Percentiles rank a stretch among this genome's conserved stretches.
Conservation (phyloP, 2,797 vertebrate genomes). For the Jordanella pulchra region DNA sequence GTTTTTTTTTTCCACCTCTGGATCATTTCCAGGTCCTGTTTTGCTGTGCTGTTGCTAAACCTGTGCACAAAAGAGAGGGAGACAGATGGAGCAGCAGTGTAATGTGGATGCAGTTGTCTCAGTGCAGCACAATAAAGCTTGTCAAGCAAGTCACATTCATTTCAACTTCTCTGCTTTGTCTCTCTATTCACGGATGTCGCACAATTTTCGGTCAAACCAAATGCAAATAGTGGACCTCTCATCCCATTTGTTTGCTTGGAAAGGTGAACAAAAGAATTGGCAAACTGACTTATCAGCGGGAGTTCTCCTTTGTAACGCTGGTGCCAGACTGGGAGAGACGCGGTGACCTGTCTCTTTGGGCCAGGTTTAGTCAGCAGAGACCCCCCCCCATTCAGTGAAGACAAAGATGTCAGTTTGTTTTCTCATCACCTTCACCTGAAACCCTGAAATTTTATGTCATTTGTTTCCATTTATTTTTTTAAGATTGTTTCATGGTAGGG, state of each 20-base stretch:
- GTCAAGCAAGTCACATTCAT: constrained; percentile 47
- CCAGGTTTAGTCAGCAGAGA: constrained; percentile 29
- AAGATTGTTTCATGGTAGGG: neutral
- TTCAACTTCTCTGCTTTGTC: constrained; percentile 56
- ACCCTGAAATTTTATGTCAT: neutral
- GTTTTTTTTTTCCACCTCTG: constrained; percentile 25
- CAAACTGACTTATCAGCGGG: constrained; percentile 50
- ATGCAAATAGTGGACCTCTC: constrained; percentile 51
- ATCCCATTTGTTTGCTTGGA: constrained; percentile 50
- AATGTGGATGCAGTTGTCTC: constrained; percentile 49
- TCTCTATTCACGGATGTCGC: constrained; percentile 38
- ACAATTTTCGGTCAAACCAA: constrained; percentile 46
- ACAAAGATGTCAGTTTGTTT: constrained; percentile 35
- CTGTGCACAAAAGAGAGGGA: constrained; percentile 10
- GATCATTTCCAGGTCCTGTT: constrained; percentile 55
- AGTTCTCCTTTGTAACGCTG: constrained; percentile 51
- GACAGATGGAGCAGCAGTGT: constrained; percentile 26
- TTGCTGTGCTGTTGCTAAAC: constrained; percentile 10
- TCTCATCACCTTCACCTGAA: constrained; percentile 13
- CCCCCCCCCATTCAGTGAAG: constrained; percentile 22
- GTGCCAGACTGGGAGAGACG: constrained; percentile 39
- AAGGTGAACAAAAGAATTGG: constrained; percentile 55
- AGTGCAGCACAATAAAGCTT: constrained; percentile 53
- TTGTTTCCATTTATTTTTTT: neutral
- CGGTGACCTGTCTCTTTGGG: constrained; percentile 35